phyloP scores from a whole-genome alignment of 2,797 vertebrate species.

The Triplophysa yarkandensis region DNA sequence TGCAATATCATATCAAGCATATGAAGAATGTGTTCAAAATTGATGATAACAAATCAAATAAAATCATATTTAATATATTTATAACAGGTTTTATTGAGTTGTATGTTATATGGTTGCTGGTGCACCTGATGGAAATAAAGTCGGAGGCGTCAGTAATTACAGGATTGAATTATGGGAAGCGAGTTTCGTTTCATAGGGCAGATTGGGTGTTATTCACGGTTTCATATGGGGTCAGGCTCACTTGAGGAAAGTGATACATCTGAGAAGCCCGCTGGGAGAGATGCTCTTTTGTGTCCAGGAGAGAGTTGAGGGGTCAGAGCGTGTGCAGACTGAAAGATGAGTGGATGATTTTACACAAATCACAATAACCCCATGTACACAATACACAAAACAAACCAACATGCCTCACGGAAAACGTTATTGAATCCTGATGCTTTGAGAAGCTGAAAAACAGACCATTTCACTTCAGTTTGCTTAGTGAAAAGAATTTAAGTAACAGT shows the following conservation, averaged over 20 bases:
- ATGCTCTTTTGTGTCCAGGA: conserved; percentile 66
- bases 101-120: too few species aligned
- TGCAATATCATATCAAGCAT: not conserved
- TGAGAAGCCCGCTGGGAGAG: conserved; percentile 77
- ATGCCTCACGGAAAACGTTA: conserved; percentile 14
- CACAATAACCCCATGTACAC: conserved; percentile 72
- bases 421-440: conserved; percentile 51
- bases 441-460: conserved; percentile 9
- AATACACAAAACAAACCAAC: conserved; percentile 62
- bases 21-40: too few species aligned
- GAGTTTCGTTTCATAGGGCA: not conserved
- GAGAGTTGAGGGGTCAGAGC: conserved; percentile 70
- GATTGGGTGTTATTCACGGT: conserved; percentile 42
- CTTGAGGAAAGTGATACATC: conserved; percentile 73
- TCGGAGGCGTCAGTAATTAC: conserved; percentile 4
- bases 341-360: conserved; percentile 71
- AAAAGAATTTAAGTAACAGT: conserved; percentile 14
- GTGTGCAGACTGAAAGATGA: conserved; percentile 75
- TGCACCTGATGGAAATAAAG: conserved; percentile 2
- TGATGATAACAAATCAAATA: too few species aligned
- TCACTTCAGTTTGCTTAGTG: not conserved
- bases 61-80: not conserved
- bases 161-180: conserved; percentile 17
- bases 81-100: not conserved
- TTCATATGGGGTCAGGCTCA: conserved; percentile 50